Conservation (phyloP, 1,140 invertebrate species). For the Aphelinus atriplicis region DNA sequence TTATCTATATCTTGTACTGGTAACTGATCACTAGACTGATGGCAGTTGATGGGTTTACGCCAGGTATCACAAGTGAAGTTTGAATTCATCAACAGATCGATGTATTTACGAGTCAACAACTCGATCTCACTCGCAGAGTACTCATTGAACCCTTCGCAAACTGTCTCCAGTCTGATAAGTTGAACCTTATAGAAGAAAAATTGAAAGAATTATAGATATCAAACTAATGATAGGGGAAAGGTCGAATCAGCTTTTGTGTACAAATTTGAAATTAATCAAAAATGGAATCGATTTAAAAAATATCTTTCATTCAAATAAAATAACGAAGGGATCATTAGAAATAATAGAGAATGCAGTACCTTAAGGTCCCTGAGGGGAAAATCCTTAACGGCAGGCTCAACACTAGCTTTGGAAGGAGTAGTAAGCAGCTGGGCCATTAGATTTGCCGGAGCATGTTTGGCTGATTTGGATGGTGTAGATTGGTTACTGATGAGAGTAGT, state of each 20-base stretch:
- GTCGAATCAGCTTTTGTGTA: too few relatives aligned
- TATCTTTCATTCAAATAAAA: background rate
- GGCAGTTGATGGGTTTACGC: slow-evolving; percentile 24
- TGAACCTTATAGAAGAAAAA: slow-evolving; percentile 25
- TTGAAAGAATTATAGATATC: background rate
- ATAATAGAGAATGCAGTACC: background rate
- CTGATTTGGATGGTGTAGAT: background rate
- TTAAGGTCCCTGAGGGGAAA: background rate
- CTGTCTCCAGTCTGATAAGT: slow-evolving; percentile 43
- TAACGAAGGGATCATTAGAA: background rate
- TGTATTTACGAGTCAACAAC: slow-evolving; percentile 31
- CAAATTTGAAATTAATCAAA: background rate
- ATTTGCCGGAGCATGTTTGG: background rate
- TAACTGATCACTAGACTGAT: background rate
- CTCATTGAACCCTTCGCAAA: slow-evolving; percentile 18
- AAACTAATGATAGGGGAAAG: too few relatives aligned
- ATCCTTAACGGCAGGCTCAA: background rate
- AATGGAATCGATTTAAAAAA: background rate
- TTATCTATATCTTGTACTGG: slow-evolving; percentile 14
- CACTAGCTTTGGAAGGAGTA: background rate
- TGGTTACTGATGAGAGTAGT: too few relatives aligned
- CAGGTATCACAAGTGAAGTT: slow-evolving; percentile 39
- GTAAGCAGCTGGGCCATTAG: too few relatives aligned
- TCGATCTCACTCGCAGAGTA: slow-evolving; percentile 44
- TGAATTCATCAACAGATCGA: slow-evolving; percentile 35